Conservation (phyloP, 2,888 invertebrate species). For the Himalopsyche kuldschensis region DNA sequence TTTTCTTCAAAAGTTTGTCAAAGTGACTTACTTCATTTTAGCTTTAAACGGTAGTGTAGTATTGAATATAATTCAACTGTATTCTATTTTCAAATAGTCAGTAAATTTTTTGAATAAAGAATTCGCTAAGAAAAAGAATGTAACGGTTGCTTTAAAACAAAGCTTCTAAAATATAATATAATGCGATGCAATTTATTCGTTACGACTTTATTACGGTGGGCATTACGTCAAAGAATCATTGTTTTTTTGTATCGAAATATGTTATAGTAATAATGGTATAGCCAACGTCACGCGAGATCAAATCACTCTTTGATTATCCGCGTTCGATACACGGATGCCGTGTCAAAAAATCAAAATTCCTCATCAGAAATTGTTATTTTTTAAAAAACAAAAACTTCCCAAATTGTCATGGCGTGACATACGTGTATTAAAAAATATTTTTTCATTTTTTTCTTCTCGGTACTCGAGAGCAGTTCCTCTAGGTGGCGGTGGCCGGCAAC, state of each 20-base stretch:
- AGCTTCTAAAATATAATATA: too few relatives aligned
- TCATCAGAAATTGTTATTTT: conserved; percentile 13
- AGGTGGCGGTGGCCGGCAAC: background rate
- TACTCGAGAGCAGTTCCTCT: background rate
- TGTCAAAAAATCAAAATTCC: conserved; percentile 25
- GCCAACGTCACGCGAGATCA: background rate
- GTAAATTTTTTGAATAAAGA: too few relatives aligned
- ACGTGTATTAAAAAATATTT: conserved; percentile 14
- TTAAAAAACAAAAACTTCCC: conserved; percentile 2
- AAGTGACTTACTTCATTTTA: too few relatives aligned
- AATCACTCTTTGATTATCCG: background rate
- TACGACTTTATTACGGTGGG: background rate
- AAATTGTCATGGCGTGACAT: conserved; percentile 36
- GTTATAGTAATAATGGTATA: background rate
- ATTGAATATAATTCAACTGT: too few relatives aligned
- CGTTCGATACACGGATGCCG: conserved; percentile 1
- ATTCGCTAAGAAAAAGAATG: too few relatives aligned
- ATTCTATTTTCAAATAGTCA: too few relatives aligned
- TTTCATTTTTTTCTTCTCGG: background rate
- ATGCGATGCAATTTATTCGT: background rate
- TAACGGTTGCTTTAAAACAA: too few relatives aligned
- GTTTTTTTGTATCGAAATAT: background rate
- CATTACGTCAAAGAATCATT: background rate
- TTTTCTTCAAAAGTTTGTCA: too few relatives aligned
- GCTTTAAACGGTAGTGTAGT: too few relatives aligned